Evolutionary conservation across 2,888 invertebrate genomes (phyloP), one percentile per base, ranked within the genome.

Genomic region (Phyto melanocephala): DNA sequence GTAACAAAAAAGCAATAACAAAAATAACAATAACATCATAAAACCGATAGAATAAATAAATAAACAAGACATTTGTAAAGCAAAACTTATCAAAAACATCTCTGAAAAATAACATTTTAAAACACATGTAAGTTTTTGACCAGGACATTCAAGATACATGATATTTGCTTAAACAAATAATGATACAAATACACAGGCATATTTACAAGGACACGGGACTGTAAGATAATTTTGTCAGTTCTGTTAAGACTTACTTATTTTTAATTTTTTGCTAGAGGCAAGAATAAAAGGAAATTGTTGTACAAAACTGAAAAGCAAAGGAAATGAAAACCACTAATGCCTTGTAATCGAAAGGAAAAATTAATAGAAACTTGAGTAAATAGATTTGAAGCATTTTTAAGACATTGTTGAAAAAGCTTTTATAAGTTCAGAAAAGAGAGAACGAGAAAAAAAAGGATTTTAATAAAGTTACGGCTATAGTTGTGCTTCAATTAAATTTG

Each of bases 81-180:
- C 13, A 24, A 52, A 50, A 20, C 22, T n/a, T n/a, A n/a, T n/a
- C n/a, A n/a, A n/a, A n/a, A n/a, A n/a, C n/a, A 10, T 10, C 8
- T 11, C 20, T 4, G 22, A 22, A 13, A 52, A 52, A 22, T 24
- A 50, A 50, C 11, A 11, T 13, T n/a, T n/a, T 13, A 37, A 37
- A 58, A 37, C 58, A 58, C 35, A 20, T 58, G 58, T 37, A 35
- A 17, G 58, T 20, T 58, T n/a, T 37, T 37, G 35, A 58, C 37
- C 37, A 37, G 35, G 37, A 17, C 58, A 37, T 13, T 37, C 20
- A 17, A 58, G 58, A 33, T 37, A 58, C 58, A 37, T 58, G 54
- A 54, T 28, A 54, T n/a, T n/a, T n/a, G n/a, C 54, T 58, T 20
- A 22, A 58, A 11, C 58, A 37, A 58, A 20, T 20, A 58, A 58